These are phyloP conservation scores for Phyllotreta cruciferae DNA, from an alignment of 2,888 invertebrate species.

Conservation along the genomic window DNA sequence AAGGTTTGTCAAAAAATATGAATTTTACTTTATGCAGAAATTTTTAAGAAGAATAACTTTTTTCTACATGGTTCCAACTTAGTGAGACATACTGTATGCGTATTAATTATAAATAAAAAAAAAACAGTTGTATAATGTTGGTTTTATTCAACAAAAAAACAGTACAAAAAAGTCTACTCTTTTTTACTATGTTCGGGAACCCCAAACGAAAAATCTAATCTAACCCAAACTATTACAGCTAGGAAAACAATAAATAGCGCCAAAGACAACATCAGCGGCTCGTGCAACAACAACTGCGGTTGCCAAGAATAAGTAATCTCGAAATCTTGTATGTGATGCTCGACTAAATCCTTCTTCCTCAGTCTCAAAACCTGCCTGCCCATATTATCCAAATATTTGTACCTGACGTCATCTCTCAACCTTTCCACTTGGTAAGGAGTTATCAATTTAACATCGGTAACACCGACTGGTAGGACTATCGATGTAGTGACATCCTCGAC, in stretches of 20 bases:
- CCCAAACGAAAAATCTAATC: constrained; percentile 92
- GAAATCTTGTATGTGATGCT: constrained; percentile 96
- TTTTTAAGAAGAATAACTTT: no score
- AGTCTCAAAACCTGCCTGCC: constrained; percentile 89
- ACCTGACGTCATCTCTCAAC: constrained; percentile 77
- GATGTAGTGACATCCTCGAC: constrained; percentile 88
- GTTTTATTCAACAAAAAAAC: constrained; percentile 20
- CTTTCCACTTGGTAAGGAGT: constrained; percentile 84
- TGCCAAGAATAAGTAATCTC: constrained; percentile 89
- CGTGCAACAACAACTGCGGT: constrained; percentile 84
- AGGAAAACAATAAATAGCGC: constrained; percentile 91
- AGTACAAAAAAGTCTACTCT: constrained; percentile 42
- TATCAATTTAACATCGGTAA: constrained; percentile 79
- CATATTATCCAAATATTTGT: constrained; percentile 93
- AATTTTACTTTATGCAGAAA: no score
- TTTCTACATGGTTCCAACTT: no score
- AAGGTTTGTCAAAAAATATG: no score
- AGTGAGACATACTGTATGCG: not conserved
- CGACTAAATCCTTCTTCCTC: constrained; percentile 85
- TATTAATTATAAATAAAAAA: not conserved
- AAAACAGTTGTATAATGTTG: not conserved
- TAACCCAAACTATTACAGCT: constrained; percentile 90
- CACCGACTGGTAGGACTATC: constrained; percentile 93
- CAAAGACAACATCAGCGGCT: constrained; percentile 87
- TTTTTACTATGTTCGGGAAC: constrained; percentile 64